Conservation (phyloP, 2,113 vertebrate genomes). For the Anolis sagrei region DNA sequence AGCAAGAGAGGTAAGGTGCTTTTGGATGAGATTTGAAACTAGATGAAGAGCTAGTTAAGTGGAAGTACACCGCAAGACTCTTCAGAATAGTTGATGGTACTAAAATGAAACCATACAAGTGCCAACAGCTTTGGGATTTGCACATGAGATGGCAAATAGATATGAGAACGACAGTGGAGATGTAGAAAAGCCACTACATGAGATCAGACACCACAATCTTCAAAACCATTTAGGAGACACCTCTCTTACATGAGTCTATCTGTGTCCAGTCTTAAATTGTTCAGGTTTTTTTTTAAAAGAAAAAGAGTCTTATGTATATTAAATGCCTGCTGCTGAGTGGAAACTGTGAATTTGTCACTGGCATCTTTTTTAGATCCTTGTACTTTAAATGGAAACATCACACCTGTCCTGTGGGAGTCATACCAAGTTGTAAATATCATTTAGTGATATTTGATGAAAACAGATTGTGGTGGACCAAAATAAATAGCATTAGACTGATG, state of each 20-base stretch:
- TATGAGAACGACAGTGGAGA: slow-evolving; percentile 9
- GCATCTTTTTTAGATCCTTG: not conserved
- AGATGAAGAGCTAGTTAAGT: slow-evolving; percentile 48
- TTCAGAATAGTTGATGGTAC: slow-evolving; percentile 27
- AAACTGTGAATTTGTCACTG: slow-evolving; percentile 33
- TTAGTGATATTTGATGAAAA: slow-evolving; percentile 16
- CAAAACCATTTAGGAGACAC: slow-evolving; percentile 16
- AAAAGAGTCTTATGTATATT: not conserved
- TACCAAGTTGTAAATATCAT: slow-evolving; percentile 23
- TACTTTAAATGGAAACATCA: slow-evolving; percentile 25
- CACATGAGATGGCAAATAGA: slow-evolving; percentile 30
- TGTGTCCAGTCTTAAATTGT: slow-evolving; percentile 24
- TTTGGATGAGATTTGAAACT: slow-evolving; percentile 28
- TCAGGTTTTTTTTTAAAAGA: not conserved
- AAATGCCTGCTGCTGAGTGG: slow-evolving; percentile 2
- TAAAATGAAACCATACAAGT: slow-evolving; percentile 14
- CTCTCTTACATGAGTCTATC: slow-evolving; percentile 2
- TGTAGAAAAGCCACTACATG: slow-evolving; percentile 4
- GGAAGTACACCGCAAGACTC: slow-evolving; percentile 21
- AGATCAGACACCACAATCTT: slow-evolving; percentile 5
- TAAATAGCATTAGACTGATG: slow-evolving; percentile 8
- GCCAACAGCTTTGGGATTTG: slow-evolving; percentile 35
- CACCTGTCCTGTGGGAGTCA: slow-evolving; percentile 33
- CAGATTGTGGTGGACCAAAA: slow-evolving; percentile 27
- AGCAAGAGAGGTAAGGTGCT: slow-evolving; percentile 15